Conservation (phyloP, 2,113 vertebrate species). For the Penelope pileata region DNA sequence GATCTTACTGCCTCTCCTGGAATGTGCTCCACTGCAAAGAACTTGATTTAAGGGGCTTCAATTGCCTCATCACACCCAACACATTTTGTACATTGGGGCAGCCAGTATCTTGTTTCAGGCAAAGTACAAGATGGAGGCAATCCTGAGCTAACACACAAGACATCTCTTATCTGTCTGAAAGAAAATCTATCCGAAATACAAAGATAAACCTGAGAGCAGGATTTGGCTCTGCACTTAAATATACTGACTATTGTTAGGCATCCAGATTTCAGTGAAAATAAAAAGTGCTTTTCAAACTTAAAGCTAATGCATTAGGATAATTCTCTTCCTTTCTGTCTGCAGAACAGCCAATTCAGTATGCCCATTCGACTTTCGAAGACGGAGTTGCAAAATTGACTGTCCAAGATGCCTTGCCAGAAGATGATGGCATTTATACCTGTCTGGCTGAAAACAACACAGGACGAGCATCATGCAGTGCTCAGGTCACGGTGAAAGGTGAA, state of each 20-base stretch:
- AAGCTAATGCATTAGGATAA: background rate
- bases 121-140: background rate
- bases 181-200: background rate
- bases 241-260: background rate
- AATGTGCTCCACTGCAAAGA: background rate
- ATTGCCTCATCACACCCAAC: background rate
- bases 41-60: background rate
- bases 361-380: conserved; percentile 75
- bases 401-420: conserved; percentile 80
- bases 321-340: conserved; percentile 22
- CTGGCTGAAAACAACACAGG: conserved; percentile 82
- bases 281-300: background rate
- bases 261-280: background rate
- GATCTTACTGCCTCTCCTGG: background rate
- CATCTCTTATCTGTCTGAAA: background rate
- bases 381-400: conserved; percentile 78
- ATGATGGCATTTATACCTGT: conserved; percentile 84
- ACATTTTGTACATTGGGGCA: background rate
- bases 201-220: background rate
- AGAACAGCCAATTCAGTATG: conserved; percentile 84
- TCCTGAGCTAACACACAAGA: background rate
- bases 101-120: background rate
- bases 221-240: background rate
- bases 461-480: conserved; percentile 80
- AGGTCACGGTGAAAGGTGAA: conserved; percentile 84